Base-by-base conservation (phyloP, 2,797 vertebrate genomes). In the Tragopan temminckii region DNA sequence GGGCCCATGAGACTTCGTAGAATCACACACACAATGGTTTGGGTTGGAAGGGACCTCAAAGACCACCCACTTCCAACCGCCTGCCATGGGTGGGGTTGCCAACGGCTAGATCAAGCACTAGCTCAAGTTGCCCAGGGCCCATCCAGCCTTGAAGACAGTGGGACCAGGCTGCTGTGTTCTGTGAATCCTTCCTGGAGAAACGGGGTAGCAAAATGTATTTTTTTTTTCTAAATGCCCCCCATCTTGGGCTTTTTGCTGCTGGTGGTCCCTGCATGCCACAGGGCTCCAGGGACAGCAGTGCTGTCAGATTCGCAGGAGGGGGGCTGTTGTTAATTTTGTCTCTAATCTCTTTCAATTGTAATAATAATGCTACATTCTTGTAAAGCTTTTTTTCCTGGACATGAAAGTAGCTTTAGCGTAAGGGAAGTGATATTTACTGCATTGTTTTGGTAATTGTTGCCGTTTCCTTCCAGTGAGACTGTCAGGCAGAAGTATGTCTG, bases 341-440 rank as follows among this genome's bases (percentile, higher is more conserved):
- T 64, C 77, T 84, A 42, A 62, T 62, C 55, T 83, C 29, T 45
- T 79, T 35, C 66, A 48, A 59, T 90, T 59, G 79, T 74, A 9
- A 36, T 82, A 84, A 67, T 91, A 57, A 84, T 42, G 42, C 43
- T 50, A 84, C 78, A 48, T 84, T 89, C 87, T 88, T 61, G 77
- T 63, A 40, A 79, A 84, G 48, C 33, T 20, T 88, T 91, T 95
- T 50, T 62, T 55, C 13, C 12, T 53, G 42, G 53, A 86, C 62
- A 62, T 82, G 85, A 93, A 93, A 93, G 87, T 76, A 82, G 53
- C 71, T 89, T 80, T 87, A 80, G 79, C 9, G 4, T 64, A 84
- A 61, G 66, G 94, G 91, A 94, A 95, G 83, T 81, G 89, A 90
- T 93, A 94, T 81, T 94, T 77, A 53, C 83, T 90, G 81, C 88